These are phyloP conservation scores for Clupea harengus DNA, from an alignment of 2,113 vertebrate genomes.

Conservation along the genomic window DNA sequence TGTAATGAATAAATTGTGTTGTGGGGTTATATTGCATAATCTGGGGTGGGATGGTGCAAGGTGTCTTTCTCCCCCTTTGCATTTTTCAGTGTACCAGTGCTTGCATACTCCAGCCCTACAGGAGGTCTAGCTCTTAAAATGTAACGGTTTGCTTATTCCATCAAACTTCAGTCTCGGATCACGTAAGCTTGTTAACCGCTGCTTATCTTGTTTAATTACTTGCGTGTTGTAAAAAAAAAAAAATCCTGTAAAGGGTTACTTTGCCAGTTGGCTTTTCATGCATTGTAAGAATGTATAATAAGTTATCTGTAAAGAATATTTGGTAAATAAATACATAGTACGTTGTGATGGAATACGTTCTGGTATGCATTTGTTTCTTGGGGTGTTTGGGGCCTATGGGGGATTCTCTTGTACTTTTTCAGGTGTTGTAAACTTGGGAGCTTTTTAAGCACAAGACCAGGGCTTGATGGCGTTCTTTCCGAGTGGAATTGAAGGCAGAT, in stretches of 20 bases:
- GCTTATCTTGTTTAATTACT: slow-evolving; percentile 60
- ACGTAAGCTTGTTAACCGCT: slow-evolving; percentile 70
- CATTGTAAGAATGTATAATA: slow-evolving; percentile 46
- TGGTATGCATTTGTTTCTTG: slow-evolving; percentile 77
- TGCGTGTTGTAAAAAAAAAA: slow-evolving; percentile 34
- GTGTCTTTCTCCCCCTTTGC: slow-evolving; percentile 62
- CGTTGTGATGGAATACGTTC: slow-evolving; percentile 71
- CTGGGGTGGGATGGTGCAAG: slow-evolving; percentile 57
- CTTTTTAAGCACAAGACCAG: slow-evolving; percentile 69
- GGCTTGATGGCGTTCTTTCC: slow-evolving; percentile 69
- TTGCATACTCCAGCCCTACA: slow-evolving; percentile 69
- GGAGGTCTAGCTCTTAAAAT: slow-evolving; percentile 74
- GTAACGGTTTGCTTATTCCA: slow-evolving; percentile 69
- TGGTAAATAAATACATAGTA: slow-evolving; percentile 79
- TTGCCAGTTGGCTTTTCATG: slow-evolving; percentile 28
- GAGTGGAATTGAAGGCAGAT: slow-evolving; percentile 73
- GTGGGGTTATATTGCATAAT: slow-evolving; percentile 44
- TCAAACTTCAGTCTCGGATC: slow-evolving; percentile 48
- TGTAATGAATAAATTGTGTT: slow-evolving; percentile 40
- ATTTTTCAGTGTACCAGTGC: slow-evolving; percentile 76
- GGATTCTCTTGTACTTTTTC: slow-evolving; percentile 78
- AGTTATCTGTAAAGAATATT: slow-evolving; percentile 72
- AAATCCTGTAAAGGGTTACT: background rate
- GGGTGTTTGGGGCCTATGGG: slow-evolving; percentile 62
- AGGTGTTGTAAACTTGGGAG: slow-evolving; percentile 74